Evolutionary conservation across 2,113 vertebrate genomes (phyloP).

Genomic region (cattle (Bos taurus)): DNA sequence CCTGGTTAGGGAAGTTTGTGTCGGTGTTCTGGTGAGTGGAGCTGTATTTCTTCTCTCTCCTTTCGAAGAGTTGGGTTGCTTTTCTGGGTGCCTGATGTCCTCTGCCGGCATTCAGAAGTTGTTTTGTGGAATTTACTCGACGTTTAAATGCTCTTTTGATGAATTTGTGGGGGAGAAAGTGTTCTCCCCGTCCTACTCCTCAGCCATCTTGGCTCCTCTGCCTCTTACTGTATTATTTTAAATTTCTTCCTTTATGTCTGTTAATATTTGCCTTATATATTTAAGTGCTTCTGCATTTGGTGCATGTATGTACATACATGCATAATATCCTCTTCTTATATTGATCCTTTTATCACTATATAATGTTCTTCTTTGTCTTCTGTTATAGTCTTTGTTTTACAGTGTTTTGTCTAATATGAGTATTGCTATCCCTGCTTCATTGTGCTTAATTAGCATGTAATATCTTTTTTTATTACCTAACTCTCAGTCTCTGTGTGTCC

Average conservation of each 20-base stretch:
- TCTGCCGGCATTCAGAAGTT: too few species aligned
- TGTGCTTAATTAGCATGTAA: not conserved
- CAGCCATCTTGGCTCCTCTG: too few species aligned
- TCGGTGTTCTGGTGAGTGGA: too few species aligned
- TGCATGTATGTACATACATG: not conserved
- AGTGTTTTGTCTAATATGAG: not conserved
- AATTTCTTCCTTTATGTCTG: not conserved
- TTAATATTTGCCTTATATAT: not conserved
- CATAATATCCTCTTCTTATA: not conserved
- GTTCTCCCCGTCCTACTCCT: too few species aligned
- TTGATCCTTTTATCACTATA: not conserved
- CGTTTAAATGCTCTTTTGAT: too few species aligned
- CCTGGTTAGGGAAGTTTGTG: too few species aligned
- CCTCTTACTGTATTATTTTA: not conserved
- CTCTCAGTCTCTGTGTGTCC: not conserved
- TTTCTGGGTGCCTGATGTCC: too few species aligned
- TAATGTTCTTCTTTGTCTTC: not conserved
- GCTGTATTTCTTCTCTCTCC: too few species aligned
- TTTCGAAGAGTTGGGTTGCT: too few species aligned
- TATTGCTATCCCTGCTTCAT: not conserved
- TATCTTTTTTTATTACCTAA: not conserved
- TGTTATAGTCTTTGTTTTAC: not conserved
- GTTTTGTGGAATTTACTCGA: too few species aligned
- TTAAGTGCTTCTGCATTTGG: not conserved
- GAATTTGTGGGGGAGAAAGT: too few species aligned